phyloP scores from a whole-genome alignment of 2,113 vertebrate species.

The Gnathonemus echidnorhynchus region DNA sequence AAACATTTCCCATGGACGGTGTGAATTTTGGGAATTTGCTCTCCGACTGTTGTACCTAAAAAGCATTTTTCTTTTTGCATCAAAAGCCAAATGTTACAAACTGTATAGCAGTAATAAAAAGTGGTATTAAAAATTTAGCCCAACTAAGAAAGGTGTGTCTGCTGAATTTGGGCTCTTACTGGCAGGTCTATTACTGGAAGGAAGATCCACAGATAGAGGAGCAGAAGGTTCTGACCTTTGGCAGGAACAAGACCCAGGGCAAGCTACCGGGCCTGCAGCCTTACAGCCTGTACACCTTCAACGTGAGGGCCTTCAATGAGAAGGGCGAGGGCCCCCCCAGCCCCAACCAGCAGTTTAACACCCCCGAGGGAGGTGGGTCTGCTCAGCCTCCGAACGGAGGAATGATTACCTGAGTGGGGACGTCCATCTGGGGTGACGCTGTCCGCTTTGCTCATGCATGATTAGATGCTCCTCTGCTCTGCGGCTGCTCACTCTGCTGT shows the following conservation, averaged over 20 bases:
- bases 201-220: constrained; percentile 59
- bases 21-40: background rate
- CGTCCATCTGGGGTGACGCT: background rate
- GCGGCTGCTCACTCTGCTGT: background rate
- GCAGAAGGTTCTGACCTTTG: constrained; percentile 73
- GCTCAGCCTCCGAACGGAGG: background rate
- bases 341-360: constrained; percentile 66
- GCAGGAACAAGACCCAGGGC: constrained; percentile 74
- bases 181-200: constrained; percentile 81
- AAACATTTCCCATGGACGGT: background rate
- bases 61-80: background rate
- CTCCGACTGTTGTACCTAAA: background rate
- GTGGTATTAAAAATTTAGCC: background rate
- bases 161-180: background rate
- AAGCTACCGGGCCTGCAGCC: constrained; percentile 78
- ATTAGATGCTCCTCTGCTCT: background rate
- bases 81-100: background rate
- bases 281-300: constrained; percentile 76
- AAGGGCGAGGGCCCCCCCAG: constrained; percentile 88
- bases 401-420: background rate
- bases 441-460: background rate
- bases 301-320: constrained; percentile 77
- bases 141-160: background rate
- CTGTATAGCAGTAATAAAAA: background rate
- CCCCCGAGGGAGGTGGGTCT: constrained; percentile 84